Evolutionary conservation across 1,140 invertebrate species (phyloP).

Genomic region (Sarcophaga bullata): DNA sequence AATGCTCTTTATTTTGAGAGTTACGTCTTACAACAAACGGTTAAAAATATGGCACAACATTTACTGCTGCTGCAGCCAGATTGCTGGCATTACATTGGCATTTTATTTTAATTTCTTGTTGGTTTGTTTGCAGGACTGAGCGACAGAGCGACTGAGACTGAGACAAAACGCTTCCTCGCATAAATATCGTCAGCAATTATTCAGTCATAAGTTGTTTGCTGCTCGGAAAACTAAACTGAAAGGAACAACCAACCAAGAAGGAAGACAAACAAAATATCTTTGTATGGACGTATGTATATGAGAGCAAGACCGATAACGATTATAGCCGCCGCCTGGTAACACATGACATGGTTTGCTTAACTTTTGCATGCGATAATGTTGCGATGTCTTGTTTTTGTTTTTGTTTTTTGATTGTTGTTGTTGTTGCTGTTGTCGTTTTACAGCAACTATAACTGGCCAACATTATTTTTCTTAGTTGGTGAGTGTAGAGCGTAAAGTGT

Average conservation of each 20-base stretch:
- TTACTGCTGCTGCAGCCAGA: no score
- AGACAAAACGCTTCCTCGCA: slow-evolving; percentile 63
- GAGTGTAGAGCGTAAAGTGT: slow-evolving; percentile 6
- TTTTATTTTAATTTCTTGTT: no score
- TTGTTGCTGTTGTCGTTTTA: background rate
- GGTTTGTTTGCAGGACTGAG: no score
- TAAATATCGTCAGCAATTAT: slow-evolving; percentile 66
- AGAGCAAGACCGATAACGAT: background rate
- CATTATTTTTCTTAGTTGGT: background rate
- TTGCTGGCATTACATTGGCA: no score
- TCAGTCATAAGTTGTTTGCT: slow-evolving; percentile 64
- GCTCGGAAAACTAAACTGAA: slow-evolving; percentile 44
- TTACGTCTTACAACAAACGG: no score
- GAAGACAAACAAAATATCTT: background rate
- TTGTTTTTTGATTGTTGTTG: background rate
- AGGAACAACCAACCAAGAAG: background rate
- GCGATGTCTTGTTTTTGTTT: background rate
- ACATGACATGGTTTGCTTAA: slow-evolving; percentile 18
- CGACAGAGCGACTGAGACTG: slow-evolving; percentile 32
- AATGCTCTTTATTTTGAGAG: no score
- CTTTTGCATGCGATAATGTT: slow-evolving; percentile 34
- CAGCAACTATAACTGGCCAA: no score
- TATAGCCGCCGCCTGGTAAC: slow-evolving; percentile 27
- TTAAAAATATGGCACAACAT: no score
- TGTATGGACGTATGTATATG: background rate